Evolutionary conservation across 2,888 invertebrate species (phyloP), one percentile per base, ranked within the genome.

Genomic region (Teleogryllus oceanicus): DNA sequence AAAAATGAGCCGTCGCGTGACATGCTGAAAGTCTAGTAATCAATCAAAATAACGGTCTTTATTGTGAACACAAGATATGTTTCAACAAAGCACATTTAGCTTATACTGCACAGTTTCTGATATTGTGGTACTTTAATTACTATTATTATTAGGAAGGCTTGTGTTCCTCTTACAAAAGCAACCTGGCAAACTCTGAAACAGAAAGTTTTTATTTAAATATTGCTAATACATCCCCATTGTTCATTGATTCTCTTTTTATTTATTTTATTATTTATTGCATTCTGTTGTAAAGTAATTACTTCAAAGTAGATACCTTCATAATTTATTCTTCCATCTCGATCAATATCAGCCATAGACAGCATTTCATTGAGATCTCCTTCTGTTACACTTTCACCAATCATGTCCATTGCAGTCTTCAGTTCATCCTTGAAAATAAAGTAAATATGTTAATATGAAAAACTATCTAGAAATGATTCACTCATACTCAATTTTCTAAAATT

Each of bases 261-360:
- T 8, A 37, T 8, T 37, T 4, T 37, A 37, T 37, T 37, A 37
- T 37, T 37, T 8, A 37, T 37, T 8, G 37, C 13, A 62, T 62
- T 62, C 11, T 13, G 4, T 62, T 62, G 8, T n/a, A 62, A 62
- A 62, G 62, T 62, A 62, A 12, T 74, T 76, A 11, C 81, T 74
- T 49, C 24, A 18, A 77, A 20, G 78, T 50, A 20, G 75, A 16
- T 87, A 94, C 94, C 94, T 92, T 94, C 94, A 85, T 94, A 94
- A 87, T 94, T 94, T 85, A 94, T 94, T 87, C 91, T 90, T 78
- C 94, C 94, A 85, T 94, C 94, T 86, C 92, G 92, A 86, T 94
- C 94, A 84, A 92, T 91, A 87, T 94, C 94, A 10, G 94, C 94
- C 83, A 93, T 89, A 84, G 90, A 90, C 83, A 94, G 88, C 86